These are phyloP conservation scores for Apodemia hepburni DNA, from an alignment of 2,888 invertebrate genomes.

Conservation along the genomic window DNA sequence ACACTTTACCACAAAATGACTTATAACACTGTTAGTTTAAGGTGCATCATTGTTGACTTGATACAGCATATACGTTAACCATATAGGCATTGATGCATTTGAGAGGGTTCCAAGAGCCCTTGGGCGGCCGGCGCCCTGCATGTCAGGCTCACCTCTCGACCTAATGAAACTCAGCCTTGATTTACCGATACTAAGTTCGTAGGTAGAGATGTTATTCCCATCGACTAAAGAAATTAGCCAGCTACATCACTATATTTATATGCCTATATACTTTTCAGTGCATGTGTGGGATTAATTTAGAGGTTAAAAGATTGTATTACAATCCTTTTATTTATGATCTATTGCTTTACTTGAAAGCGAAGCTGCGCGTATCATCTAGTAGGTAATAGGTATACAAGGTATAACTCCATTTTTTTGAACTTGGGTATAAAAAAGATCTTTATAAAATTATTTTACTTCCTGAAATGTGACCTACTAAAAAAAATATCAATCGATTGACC, in stretches of 20 bases:
- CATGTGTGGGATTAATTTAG: no score
- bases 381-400: no score
- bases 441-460: no score
- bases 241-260: background rate
- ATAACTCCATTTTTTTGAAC: no score
- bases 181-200: constrained; percentile 15
- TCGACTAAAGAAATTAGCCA: background rate
- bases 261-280: no score
- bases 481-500: no score
- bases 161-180: constrained; percentile 45
- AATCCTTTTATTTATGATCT: no score
- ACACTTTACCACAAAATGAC: constrained; percentile 8
- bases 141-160: constrained; percentile 51
- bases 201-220: background rate
- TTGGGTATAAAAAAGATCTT: no score
- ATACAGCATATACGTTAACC: constrained; percentile 1
- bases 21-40: constrained; percentile 8
- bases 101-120: constrained; percentile 57
- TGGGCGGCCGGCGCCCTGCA: constrained; percentile 48
- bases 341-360: no score
- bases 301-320: no score
- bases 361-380: no score
- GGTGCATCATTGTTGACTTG: constrained; percentile 13
- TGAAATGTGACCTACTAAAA: no score
- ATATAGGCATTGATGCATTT: constrained; percentile 34